Evolutionary conservation across 2,888 invertebrate species (phyloP).

Genomic region (Brachyptera putata): DNA sequence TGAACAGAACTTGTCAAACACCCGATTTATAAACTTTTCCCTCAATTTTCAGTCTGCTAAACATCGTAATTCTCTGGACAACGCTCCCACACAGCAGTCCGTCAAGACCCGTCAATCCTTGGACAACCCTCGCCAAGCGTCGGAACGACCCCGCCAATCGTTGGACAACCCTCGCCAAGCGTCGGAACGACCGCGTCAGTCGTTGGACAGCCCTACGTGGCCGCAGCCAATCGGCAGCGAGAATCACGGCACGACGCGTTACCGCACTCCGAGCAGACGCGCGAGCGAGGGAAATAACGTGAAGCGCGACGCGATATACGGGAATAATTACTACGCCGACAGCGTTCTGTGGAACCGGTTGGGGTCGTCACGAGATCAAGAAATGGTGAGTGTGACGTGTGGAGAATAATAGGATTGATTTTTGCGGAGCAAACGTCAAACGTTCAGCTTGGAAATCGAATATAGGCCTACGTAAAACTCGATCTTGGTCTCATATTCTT

Average conservation of each 20-base stretch:
- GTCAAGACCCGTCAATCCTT: neutral
- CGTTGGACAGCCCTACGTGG: too few relatives aligned
- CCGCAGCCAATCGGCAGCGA: too few relatives aligned
- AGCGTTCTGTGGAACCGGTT: neutral
- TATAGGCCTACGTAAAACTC: too few relatives aligned
- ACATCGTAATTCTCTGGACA: neutral
- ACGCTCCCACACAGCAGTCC: neutral
- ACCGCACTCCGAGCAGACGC: constrained; percentile 14
- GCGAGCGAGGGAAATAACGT: neutral
- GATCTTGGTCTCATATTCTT: too few relatives aligned
- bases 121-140: neutral
- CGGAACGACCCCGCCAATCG: neutral
- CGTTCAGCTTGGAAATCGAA: too few relatives aligned
- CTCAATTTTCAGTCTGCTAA: neutral
- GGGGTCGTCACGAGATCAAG: neutral
- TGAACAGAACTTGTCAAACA: too few relatives aligned
- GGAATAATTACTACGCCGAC: too few relatives aligned
- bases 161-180: neutral
- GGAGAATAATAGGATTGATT: neutral
- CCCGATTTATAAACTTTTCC: too few relatives aligned
- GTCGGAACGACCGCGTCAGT: too few relatives aligned
- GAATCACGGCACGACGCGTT: constrained; percentile 33
- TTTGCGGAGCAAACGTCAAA: too few relatives aligned
- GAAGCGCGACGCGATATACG: neutral
- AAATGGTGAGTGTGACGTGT: neutral